Percentiles rank a stretch among this genome's conserved stretches.
phyloP scores from a whole-genome alignment of 2,888 invertebrate species.

The Zelleria hepariella region DNA sequence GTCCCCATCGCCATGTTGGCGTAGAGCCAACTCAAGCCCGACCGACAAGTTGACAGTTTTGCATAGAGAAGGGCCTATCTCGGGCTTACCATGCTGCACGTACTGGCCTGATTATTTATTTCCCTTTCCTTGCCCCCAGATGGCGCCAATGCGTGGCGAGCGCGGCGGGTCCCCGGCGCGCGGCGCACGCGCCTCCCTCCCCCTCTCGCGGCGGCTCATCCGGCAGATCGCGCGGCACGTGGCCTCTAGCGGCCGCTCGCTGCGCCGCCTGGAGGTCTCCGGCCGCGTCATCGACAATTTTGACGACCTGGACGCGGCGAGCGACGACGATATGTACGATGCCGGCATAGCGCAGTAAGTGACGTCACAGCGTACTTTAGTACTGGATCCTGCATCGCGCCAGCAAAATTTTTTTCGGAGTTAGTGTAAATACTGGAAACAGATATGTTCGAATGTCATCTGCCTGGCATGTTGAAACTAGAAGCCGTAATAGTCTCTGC shows the following conservation, averaged over 20 bases:
- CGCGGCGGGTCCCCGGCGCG: constrained; percentile 62
- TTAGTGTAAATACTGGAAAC: no score
- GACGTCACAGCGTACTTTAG: no score
- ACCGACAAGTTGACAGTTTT: no score
- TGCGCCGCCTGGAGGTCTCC: constrained; percentile 62
- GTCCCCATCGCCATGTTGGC: no score
- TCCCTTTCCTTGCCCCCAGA: constrained; percentile 25
- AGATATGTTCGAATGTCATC: no score
- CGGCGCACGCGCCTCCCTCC: constrained; percentile 63
- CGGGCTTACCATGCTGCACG: no score
- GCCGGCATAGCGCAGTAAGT: no score
- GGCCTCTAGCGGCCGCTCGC: constrained; percentile 64
- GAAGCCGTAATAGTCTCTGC: no score
- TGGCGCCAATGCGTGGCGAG: constrained; percentile 69
- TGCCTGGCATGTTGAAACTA: no score
- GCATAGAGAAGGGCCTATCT: no score
- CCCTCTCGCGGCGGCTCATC: constrained; percentile 61
- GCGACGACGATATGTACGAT: constrained; percentile 45
- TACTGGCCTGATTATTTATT: background rate
- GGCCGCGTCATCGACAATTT: constrained; percentile 67
- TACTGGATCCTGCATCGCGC: background rate
- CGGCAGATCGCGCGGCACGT: constrained; percentile 66
- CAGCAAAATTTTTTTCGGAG: no score
- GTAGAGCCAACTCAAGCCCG: no score
- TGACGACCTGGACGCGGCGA: constrained; percentile 57